Evolutionary conservation across 2,797 vertebrate species (phyloP).

Genomic region (Triplophysa bombifrons): DNA sequence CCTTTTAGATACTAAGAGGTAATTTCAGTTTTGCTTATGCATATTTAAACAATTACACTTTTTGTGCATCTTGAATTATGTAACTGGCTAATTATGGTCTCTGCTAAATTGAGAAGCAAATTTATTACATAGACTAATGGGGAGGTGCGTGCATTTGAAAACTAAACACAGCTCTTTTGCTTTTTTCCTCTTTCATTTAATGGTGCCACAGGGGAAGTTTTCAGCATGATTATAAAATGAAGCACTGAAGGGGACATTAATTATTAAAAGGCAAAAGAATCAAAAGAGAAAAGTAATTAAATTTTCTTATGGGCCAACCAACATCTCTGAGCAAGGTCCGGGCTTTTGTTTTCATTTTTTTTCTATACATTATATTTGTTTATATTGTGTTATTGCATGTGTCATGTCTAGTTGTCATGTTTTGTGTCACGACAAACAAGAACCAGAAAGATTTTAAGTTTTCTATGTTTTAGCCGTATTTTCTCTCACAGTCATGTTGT

Average conservation of each 20-base stretch:
- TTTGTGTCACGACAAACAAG: no score
- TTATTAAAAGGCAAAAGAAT: conserved; percentile 43
- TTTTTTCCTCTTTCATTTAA: conserved; percentile 25
- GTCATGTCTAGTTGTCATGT: no score
- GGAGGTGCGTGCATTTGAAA: not conserved
- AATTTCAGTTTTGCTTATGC: not conserved
- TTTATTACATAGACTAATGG: not conserved
- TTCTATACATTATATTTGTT: not conserved
- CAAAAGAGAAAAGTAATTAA: conserved; percentile 19
- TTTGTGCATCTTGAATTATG: conserved; percentile 6
- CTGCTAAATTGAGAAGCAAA: not conserved
- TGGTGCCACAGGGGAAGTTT: conserved; percentile 23
- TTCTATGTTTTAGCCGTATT: no score
- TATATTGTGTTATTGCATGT: no score
- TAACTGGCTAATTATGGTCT: not conserved
- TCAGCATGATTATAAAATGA: conserved; percentile 33
- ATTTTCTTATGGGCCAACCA: not conserved
- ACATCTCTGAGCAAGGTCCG: not conserved
- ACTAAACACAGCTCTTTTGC: conserved; percentile 3
- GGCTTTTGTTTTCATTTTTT: not conserved
- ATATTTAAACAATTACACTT: conserved; percentile 6
- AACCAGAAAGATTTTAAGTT: no score
- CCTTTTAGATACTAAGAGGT: not conserved
- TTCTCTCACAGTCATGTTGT: no score
- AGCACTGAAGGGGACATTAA: conserved; percentile 43